Percentiles rank a stretch among this genome's conserved stretches.
Evolutionary conservation across 2,888 invertebrate genomes (phyloP).

Genomic region (Pedicia rivosa): DNA sequence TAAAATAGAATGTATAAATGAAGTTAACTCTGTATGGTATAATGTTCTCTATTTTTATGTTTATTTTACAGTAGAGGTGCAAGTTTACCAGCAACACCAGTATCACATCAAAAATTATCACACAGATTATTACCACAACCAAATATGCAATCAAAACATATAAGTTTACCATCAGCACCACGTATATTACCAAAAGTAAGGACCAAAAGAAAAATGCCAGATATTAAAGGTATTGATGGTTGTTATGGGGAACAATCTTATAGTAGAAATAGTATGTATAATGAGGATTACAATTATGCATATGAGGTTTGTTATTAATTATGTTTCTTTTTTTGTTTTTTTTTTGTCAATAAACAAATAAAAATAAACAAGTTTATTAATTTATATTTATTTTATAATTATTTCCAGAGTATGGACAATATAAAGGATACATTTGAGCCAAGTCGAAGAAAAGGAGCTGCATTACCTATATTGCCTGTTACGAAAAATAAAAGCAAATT

Average conservation of each 20-base stretch:
- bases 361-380: too few relatives aligned
- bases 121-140: slow-evolving; percentile 18
- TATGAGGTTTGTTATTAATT: too few relatives aligned
- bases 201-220: slow-evolving; percentile 18
- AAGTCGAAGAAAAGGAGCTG: slow-evolving; percentile 11
- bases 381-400: too few relatives aligned
- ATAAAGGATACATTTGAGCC: slow-evolving; percentile 16
- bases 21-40: too few relatives aligned
- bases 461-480: slow-evolving; percentile 9
- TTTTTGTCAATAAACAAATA: too few relatives aligned
- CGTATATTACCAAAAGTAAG: slow-evolving; percentile 11
- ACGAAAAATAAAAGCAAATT: too few relatives aligned
- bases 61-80: slow-evolving; percentile 11
- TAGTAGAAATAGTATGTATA: slow-evolving; percentile 28
- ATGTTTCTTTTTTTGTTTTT: too few relatives aligned
- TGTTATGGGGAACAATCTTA: slow-evolving; percentile 13
- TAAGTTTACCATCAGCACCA: slow-evolving; percentile 5
- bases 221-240: slow-evolving; percentile 13
- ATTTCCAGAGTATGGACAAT: slow-evolving; percentile 48
- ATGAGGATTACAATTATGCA: slow-evolving; percentile 54
- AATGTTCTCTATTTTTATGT: too few relatives aligned
- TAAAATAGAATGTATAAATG: too few relatives aligned
- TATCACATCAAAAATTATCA: slow-evolving; percentile 13
- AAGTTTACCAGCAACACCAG: slow-evolving; percentile 12
- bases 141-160: background rate